These are phyloP conservation scores for Lochmaea capreae DNA, from an alignment of 2,888 invertebrate genomes.

Conservation along the genomic window DNA sequence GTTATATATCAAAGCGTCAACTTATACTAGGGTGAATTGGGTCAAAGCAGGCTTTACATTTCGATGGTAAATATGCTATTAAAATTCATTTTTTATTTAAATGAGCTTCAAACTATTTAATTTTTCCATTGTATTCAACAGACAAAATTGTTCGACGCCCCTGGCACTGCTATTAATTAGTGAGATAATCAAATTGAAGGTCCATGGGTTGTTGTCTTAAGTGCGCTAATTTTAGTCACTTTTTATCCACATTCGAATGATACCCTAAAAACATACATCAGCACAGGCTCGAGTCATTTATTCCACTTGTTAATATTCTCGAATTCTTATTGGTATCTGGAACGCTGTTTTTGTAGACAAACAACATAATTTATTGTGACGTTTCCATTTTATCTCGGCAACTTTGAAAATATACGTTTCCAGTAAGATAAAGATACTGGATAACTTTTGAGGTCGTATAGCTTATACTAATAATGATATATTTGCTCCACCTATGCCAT, in stretches of 20 bases:
- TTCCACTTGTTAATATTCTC: conserved; percentile 48
- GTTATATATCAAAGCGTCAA: not conserved
- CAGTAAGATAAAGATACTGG: conserved; percentile 50
- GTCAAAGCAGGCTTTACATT: not conserved
- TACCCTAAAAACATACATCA: conserved; percentile 17
- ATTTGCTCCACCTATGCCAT: conserved; percentile 40
- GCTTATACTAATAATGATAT: conserved; percentile 45
- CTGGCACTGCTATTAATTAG: no score
- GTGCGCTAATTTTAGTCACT: not conserved
- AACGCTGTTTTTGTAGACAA: conserved; percentile 49
- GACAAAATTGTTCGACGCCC: no score
- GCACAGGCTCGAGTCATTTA: conserved; percentile 44
- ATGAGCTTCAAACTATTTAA: not conserved
- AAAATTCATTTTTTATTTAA: not conserved
- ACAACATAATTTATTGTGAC: conserved; percentile 58
- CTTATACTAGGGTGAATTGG: not conserved
- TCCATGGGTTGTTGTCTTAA: no score
- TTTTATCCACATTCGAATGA: not conserved
- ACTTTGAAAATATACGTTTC: conserved; percentile 49
- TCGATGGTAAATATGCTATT: not conserved
- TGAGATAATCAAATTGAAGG: no score
- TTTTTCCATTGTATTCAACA: not conserved
- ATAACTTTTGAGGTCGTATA: conserved; percentile 43
- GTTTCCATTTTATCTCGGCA: conserved; percentile 55
- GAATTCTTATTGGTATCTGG: conserved; percentile 48